phyloP scores from a whole-genome alignment of 1,140 invertebrate genomes.

The Halyomorpha halys region DNA sequence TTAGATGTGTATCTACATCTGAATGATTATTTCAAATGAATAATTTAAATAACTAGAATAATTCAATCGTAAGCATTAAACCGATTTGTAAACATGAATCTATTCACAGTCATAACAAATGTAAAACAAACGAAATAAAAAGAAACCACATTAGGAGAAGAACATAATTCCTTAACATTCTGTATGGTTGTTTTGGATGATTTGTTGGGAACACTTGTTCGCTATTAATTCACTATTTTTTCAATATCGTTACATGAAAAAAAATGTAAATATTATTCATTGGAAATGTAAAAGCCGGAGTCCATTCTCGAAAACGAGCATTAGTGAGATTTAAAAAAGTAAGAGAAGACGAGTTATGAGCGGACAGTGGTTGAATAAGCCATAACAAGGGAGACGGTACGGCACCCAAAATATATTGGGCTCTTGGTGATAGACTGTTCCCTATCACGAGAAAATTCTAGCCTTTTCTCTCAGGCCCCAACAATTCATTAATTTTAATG shows the following conservation, averaged over 20 bases:
- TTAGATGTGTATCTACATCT: too few relatives aligned
- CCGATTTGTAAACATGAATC: too few relatives aligned
- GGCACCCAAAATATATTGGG: not conserved
- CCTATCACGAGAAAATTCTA: not conserved
- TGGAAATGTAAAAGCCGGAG: not conserved
- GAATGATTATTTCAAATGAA: too few relatives aligned
- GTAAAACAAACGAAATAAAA: too few relatives aligned
- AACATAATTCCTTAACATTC: too few relatives aligned
- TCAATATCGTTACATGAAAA: not conserved
- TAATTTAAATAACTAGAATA: too few relatives aligned
- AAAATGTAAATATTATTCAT: slow-evolving; percentile 9
- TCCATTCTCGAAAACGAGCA: not conserved
- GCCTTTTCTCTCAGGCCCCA: not conserved
- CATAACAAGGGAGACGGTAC: not conserved
- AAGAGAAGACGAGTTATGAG: not conserved
- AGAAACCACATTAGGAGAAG: too few relatives aligned
- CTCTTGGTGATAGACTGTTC: not conserved
- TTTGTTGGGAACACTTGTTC: too few relatives aligned
- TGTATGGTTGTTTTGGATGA: too few relatives aligned
- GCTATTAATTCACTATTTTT: too few relatives aligned
- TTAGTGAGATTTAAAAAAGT: slow-evolving; percentile 1
- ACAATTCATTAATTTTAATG: slow-evolving; percentile 9
- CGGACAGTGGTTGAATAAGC: not conserved
- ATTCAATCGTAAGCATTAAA: too few relatives aligned
- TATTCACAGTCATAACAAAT: too few relatives aligned